Base-by-base conservation (phyloP, 2,888 invertebrate genomes). In the Polydrusus pterygomalis region DNA sequence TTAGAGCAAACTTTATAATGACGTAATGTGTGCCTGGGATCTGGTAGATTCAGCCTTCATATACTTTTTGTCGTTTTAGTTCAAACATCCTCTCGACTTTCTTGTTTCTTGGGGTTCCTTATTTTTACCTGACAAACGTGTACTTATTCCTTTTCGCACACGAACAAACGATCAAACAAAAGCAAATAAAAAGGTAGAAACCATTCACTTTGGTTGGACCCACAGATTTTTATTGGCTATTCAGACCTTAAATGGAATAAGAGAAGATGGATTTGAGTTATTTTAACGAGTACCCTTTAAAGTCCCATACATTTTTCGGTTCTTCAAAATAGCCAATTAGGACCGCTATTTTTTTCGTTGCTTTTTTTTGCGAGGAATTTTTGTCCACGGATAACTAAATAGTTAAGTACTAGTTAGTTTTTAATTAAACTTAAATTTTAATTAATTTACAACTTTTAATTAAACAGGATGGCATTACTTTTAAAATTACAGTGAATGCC, bases 301-400 rank as follows among this genome's bases (percentile, higher is more conserved):
- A 51, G 18, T 64, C 63, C 63, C 38, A 25, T 63, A 63, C 49
- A 49, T 18, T 45, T 69, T 74, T 54, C 5, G 17, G 43, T 54
- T 60, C 60, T n/a, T 10, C 56, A 63, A 74, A 69, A 54, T 45
- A 74, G 68, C 74, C 74, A 74, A 74, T 74, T 74, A 74, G 69
- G 63, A 10, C 34, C 25, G 47, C 30, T 15, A 49, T 64, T 49
- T 64, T n/a, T 64, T 64, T 64, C 10, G 43, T 43, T 20, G 45
- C 9, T 17, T 34, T 54, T 38, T 25, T 25, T 25, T 25, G 25
- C 25, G 11, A 15, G 2, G 58, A 58, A 34, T 34, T 58, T 15
- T 54, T 25, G n/a, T 25, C 1, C 1, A 25, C 25, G 25, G 25
- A 25, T 25, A 25, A n/a, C n/a, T n/a, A n/a, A 25, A 5, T 25